Base-by-base conservation (phyloP, 2,113 vertebrate species). In the Crocuta crocuta region DNA sequence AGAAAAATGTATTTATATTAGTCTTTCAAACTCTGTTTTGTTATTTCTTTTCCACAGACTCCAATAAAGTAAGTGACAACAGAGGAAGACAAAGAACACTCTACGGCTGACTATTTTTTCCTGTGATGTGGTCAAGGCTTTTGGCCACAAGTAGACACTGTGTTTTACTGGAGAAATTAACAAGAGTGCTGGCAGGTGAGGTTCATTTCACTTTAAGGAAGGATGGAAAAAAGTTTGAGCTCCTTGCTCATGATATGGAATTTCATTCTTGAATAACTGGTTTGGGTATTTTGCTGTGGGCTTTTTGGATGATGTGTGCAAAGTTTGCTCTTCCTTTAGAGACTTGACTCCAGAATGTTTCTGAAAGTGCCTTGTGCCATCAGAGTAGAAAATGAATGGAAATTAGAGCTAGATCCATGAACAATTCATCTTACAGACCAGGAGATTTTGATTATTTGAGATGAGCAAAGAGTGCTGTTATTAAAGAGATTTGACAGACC, bases 321-420 rank as follows among this genome's bases (percentile, higher is more conserved):
- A 39, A 39, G 4, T 85, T 83, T 89, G 70, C 11, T 87, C 61
- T 86, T 43, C 35, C 19, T 78, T 58, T 81, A 66, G n/a, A 95
- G 61, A 82, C 58, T 1, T 78, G 48, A 70, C 26, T 70, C 45
- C 63, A 35, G 45, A 58, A 61, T 76, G 43, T 53, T 91, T 87
- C 91, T 88, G 24, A 87, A 88, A 88, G 73, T 21, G 55, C 33
- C 28, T 71, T 8, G 21, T 83, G 43, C 33, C 50, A 71, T 71
- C 78, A 84, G 19, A 87, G 43, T 45, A 61, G 16, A 74, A 93
- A 91, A 39, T 11, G 23, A 65, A 92, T 55, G 21, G 13, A 88
- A 94, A 87, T 92, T 84, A 71, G 94, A 96, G 15, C 43, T 65
- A 89, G 70, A 88, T n/a, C 7, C n/a, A 79, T 4, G 21, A 94